Conservation (phyloP, 1,140 invertebrate species). For the Heliothis virescens region DNA sequence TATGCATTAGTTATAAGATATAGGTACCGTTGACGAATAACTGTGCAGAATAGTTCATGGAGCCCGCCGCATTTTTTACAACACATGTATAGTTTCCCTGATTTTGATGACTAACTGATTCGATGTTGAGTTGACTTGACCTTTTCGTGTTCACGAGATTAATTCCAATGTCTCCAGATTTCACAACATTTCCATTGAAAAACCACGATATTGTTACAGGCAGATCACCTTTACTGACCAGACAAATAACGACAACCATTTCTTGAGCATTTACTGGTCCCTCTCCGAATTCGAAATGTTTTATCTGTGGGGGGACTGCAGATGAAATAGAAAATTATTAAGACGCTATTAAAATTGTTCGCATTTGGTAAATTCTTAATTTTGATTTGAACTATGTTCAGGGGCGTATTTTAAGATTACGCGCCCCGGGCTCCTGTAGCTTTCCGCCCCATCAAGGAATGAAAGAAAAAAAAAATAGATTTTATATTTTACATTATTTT, state of each 20-base stretch:
- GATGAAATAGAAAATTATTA: slow-evolving; percentile 59
- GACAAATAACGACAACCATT: slow-evolving; percentile 87
- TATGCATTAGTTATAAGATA: slow-evolving; percentile 32
- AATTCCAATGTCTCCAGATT: slow-evolving; percentile 86
- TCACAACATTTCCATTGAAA: slow-evolving; percentile 86
- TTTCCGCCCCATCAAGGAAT: no score
- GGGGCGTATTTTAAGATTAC: no score
- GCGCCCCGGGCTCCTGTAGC: no score
- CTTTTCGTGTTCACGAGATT: slow-evolving; percentile 88
- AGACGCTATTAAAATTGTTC: neutral
- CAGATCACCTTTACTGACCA: slow-evolving; percentile 88
- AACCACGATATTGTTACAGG: slow-evolving; percentile 89
- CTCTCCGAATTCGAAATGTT: slow-evolving; percentile 87
- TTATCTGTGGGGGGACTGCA: slow-evolving; percentile 88
- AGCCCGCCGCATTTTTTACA: slow-evolving; percentile 89
- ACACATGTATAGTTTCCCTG: slow-evolving; percentile 91
- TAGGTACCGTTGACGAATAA: slow-evolving; percentile 89
- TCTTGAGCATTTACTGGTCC: slow-evolving; percentile 87
- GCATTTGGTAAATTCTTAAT: neutral
- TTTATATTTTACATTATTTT: no score
- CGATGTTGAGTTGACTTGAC: slow-evolving; percentile 89
- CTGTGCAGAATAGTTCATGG: slow-evolving; percentile 88
- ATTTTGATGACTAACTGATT: slow-evolving; percentile 89
- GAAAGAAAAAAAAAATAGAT: no score
- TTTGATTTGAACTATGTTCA: no score